These are phyloP conservation scores for Rhinolophus ferrumequinum DNA, from an alignment of 2,113 vertebrate genomes.

Conservation along the genomic window DNA sequence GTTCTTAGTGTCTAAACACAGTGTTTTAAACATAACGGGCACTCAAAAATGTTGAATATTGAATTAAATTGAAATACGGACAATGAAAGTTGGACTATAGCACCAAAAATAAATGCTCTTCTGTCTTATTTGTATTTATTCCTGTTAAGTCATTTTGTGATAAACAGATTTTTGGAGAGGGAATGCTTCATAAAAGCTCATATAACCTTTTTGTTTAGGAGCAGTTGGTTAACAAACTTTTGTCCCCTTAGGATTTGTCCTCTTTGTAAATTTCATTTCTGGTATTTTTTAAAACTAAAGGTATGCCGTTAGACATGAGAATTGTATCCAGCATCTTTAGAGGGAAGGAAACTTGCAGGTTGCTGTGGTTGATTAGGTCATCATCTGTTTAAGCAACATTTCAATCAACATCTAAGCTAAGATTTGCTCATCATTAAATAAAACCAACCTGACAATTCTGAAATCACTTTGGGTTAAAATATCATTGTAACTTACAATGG, in stretches of 20 bases:
- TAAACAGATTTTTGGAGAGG: not conserved
- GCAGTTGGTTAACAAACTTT: conserved; percentile 34
- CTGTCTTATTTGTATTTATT: not conserved
- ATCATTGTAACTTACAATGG: not conserved
- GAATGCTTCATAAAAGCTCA: not conserved
- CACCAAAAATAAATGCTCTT: not conserved
- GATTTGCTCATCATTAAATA: conserved; percentile 36
- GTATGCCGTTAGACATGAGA: not conserved
- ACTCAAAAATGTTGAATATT: not conserved
- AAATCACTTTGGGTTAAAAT: conserved; percentile 46
- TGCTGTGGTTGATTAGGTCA: not conserved
- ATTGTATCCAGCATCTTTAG: conserved; percentile 29
- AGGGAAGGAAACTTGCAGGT: not conserved
- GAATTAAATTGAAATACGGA: conserved; percentile 17
- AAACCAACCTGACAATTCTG: not conserved
- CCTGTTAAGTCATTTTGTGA: conserved; percentile 40
- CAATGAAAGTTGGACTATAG: not conserved
- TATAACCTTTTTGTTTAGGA: not conserved
- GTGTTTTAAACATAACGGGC: not conserved
- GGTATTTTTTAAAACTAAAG: not conserved
- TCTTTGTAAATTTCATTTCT: conserved; percentile 45
- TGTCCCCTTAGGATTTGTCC: conserved; percentile 33
- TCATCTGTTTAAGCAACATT: not conserved
- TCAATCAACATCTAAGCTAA: conserved; percentile 8
- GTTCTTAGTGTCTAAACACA: not conserved